Conservation (phyloP, 2,113 vertebrate genomes). For the Xiphophorus maculatus region DNA sequence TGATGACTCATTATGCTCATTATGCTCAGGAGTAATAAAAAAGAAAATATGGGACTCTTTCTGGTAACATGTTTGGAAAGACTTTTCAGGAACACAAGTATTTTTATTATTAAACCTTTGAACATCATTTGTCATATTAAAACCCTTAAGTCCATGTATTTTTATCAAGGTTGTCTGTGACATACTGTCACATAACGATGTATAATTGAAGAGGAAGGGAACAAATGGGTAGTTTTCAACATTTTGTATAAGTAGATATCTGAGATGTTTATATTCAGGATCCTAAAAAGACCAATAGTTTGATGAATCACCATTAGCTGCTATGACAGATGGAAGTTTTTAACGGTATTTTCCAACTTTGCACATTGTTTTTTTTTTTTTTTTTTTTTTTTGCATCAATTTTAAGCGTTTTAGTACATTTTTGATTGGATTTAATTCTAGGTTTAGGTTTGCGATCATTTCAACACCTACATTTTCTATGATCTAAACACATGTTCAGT, state of each 20-base stretch:
- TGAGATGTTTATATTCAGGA: no score
- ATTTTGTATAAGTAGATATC: neutral
- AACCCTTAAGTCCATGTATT: neutral
- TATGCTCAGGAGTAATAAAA: slow-evolving; percentile 18
- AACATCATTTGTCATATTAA: neutral
- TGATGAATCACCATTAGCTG: no score
- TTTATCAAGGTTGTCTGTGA: neutral
- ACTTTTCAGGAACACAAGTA: neutral
- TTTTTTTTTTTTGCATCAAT: no score
- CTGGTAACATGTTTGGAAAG: neutral
- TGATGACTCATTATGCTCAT: slow-evolving; percentile 41
- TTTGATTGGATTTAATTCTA: no score
- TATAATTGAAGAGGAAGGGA: neutral
- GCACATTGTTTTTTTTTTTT: no score
- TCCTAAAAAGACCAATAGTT: no score
- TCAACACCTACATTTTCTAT: no score
- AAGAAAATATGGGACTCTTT: neutral
- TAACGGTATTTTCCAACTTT: no score
- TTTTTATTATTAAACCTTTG: neutral
- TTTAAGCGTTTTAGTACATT: no score
- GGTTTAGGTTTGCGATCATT: no score
- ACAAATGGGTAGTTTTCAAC: neutral
- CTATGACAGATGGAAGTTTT: no score
- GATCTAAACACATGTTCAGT: neutral
- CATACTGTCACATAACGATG: neutral